Conservation (phyloP, 1,140 invertebrate genomes). For the Tetramorium alpestre region DNA sequence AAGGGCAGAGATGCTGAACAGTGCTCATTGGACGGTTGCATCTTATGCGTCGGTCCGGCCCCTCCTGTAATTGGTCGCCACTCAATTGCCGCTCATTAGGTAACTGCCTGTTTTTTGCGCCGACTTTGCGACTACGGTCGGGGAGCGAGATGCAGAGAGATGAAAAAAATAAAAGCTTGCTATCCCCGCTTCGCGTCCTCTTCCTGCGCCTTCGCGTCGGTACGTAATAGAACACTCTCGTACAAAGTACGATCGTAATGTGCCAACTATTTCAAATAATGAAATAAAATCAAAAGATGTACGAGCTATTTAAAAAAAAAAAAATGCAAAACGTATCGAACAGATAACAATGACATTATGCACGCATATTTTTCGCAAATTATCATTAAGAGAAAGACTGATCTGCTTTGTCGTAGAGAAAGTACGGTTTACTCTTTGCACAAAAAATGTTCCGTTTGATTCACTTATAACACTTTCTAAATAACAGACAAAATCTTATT, state of each 20-base stretch:
- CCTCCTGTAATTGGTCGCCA: constrained; percentile 83
- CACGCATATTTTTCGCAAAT: not conserved
- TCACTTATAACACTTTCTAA: constrained; percentile 4
- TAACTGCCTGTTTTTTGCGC: constrained; percentile 80
- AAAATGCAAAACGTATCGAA: not conserved
- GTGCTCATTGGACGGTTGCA: constrained; percentile 81
- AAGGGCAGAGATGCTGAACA: constrained; percentile 71
- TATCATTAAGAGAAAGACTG: not conserved
- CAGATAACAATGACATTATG: not conserved
- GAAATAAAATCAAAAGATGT: not conserved
- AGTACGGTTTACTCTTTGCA: not conserved
- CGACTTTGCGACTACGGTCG: constrained; percentile 71
- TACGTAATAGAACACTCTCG: constrained; percentile 52
- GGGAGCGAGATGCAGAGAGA: constrained; percentile 43
- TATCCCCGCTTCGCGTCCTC: constrained; percentile 41
- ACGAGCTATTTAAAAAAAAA: not conserved
- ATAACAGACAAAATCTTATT: not conserved
- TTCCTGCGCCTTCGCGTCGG: not conserved
- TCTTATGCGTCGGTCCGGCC: constrained; percentile 77
- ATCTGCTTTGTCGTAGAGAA: not conserved
- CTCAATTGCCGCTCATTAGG: constrained; percentile 84
- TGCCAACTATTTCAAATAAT: not conserved
- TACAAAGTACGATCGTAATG: constrained; percentile 9
- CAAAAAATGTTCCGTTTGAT: not conserved
- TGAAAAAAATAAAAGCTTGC: constrained; percentile 42